A percentile compares a stretch with the other conserved stretches of the same genome.
Evolutionary conservation across 2,888 invertebrate genomes (phyloP).

Genomic region (Crossocerus cetratus): DNA sequence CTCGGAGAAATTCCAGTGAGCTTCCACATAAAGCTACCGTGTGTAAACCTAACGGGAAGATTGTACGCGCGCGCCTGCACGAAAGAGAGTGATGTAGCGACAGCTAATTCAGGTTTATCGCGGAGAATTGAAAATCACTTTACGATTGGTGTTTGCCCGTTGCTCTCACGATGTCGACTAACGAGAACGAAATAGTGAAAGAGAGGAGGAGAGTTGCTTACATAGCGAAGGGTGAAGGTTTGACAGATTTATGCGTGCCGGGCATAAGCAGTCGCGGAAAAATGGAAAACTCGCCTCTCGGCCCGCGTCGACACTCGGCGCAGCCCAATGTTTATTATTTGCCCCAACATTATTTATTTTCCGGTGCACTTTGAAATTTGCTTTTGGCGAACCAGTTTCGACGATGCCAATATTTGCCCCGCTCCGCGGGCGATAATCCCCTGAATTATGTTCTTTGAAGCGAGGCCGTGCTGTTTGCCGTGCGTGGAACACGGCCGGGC

Average conservation of each 20-base stretch:
- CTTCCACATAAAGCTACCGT: too few relatives aligned
- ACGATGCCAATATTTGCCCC: slow-evolving; percentile 58
- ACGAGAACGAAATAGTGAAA: not conserved
- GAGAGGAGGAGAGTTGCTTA: too few relatives aligned
- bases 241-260: slow-evolving; percentile 43
- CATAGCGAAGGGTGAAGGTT: slow-evolving; percentile 1
- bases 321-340: slow-evolving; percentile 57
- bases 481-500: slow-evolving; percentile 41
- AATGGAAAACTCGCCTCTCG: slow-evolving; percentile 48
- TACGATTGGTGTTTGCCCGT: too few relatives aligned
- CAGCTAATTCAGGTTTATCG: too few relatives aligned
- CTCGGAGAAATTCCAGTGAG: too few relatives aligned
- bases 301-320: slow-evolving; percentile 16
- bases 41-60: too few relatives aligned
- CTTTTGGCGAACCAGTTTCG: slow-evolving; percentile 57
- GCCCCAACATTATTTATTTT: slow-evolving; percentile 57
- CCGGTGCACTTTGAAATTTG: slow-evolving; percentile 60
- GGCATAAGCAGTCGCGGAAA: slow-evolving; percentile 42
- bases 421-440: slow-evolving; percentile 58
- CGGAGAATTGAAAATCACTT: too few relatives aligned
- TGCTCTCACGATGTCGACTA: too few relatives aligned
- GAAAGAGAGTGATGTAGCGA: too few relatives aligned
- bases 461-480: slow-evolving; percentile 41
- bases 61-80: too few relatives aligned
- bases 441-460: slow-evolving; percentile 61